These are phyloP conservation scores for Artibeus lituratus DNA, from an alignment of 2,797 vertebrate species.

Conservation along the genomic window DNA sequence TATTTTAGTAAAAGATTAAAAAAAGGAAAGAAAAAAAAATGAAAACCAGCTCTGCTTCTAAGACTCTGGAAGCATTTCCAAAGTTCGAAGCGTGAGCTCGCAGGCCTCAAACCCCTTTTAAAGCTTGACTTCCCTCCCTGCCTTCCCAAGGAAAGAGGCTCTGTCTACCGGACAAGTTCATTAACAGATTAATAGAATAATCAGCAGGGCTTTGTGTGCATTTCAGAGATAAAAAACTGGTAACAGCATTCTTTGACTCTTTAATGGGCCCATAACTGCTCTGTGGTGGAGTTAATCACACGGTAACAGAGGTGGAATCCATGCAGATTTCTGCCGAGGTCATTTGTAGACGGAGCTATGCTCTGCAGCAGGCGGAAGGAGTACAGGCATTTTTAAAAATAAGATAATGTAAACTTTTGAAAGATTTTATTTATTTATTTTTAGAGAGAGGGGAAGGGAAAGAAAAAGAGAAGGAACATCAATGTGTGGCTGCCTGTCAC, in stretches of 20 bases:
- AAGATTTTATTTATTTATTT: background rate
- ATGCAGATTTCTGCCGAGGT: constrained; percentile 73
- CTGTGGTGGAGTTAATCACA: constrained; percentile 80
- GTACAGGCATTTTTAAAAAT: background rate
- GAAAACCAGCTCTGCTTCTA: background rate
- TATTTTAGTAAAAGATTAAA: constrained; percentile 32
- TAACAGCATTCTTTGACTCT: constrained; percentile 86
- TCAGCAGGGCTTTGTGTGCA: constrained; percentile 87
- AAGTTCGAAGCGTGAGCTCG: constrained; percentile 17
- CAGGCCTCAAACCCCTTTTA: constrained; percentile 56
- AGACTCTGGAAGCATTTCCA: background rate
- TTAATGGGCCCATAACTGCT: constrained; percentile 85
- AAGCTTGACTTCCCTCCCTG: constrained; percentile 67
- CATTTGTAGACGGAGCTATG: constrained; percentile 42
- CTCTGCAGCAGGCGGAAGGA: constrained; percentile 41
- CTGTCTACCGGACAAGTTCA: constrained; percentile 85
- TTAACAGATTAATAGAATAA: constrained; percentile 89
- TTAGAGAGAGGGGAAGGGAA: too few relatives aligned
- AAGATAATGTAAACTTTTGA: too few relatives aligned
- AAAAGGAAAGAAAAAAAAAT: constrained; percentile 3
- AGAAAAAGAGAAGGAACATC: too few relatives aligned
- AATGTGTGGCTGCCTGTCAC: too few relatives aligned
- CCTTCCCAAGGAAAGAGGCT: constrained; percentile 72
- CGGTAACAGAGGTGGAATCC: constrained; percentile 84
- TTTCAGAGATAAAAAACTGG: constrained; percentile 86